These are phyloP conservation scores for Ceratotherium simum DNA, from an alignment of 2,113 vertebrate genomes.

Conservation along the genomic window DNA sequence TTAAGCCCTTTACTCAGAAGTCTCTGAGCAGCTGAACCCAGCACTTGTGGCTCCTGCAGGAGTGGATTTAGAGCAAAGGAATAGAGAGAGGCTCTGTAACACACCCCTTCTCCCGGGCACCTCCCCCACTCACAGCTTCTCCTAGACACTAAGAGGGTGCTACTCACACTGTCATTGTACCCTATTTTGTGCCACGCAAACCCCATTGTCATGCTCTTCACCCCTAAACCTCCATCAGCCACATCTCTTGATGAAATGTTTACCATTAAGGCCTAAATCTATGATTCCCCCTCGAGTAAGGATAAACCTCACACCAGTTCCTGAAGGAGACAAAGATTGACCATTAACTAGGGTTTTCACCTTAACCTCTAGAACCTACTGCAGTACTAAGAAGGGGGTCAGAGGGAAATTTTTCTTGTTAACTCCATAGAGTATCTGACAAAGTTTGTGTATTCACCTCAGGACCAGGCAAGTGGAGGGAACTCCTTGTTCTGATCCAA, in stretches of 20 bases:
- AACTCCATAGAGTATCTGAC: not conserved
- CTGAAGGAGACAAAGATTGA: not conserved
- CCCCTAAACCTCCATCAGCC: not conserved
- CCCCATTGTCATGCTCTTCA: not conserved
- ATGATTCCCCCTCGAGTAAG: not conserved
- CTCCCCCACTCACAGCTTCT: not conserved
- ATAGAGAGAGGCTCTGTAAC: not conserved
- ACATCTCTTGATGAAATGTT: not conserved
- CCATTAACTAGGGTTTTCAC: not conserved
- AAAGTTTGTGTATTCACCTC: not conserved
- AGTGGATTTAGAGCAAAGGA: not conserved
- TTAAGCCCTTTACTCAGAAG: not conserved
- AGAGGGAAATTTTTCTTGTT: not conserved
- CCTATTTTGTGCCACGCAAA: not conserved
- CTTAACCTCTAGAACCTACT: not conserved
- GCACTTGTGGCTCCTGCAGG: not conserved
- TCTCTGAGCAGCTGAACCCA: not conserved
- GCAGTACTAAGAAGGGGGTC: not conserved
- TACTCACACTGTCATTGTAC: not conserved
- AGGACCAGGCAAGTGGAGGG: not conserved
- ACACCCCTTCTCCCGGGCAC: not conserved
- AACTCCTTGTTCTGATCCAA: constrained; percentile 34
- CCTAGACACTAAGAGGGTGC: not conserved
- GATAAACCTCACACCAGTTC: not conserved
- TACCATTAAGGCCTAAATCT: constrained; percentile 26